A percentile compares a stretch with the other conserved stretches of the same genome.
These are phyloP conservation scores for Aspidapion aeneum DNA, from an alignment of 2,888 invertebrate genomes.

Conservation along the genomic window DNA sequence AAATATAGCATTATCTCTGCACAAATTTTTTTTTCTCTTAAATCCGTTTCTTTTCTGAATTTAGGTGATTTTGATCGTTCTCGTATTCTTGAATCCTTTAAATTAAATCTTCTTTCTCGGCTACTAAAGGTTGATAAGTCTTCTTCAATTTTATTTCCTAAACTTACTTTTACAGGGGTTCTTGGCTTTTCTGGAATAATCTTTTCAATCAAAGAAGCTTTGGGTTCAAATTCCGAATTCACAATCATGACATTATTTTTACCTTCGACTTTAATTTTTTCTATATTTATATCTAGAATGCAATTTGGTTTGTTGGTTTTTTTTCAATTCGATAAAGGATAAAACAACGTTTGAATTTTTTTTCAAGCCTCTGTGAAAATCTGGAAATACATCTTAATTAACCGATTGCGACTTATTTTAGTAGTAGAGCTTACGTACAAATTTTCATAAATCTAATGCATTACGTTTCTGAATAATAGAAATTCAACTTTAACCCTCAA, in stretches of 20 bases:
- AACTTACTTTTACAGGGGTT: slow-evolving; percentile 73
- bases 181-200: slow-evolving; percentile 40
- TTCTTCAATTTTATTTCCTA: slow-evolving; percentile 73
- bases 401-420: too few species aligned
- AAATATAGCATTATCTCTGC: too few species aligned
- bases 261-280: slow-evolving; percentile 25
- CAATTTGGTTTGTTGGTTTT: too few species aligned
- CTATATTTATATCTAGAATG: too few species aligned
- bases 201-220: slow-evolving; percentile 17
- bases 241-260: slow-evolving; percentile 18
- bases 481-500: too few species aligned
- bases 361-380: too few species aligned
- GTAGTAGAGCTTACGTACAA: too few species aligned
- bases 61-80: slow-evolving; percentile 36
- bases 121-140: slow-evolving; percentile 50
- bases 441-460: too few species aligned
- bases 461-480: too few species aligned
- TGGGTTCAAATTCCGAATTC: slow-evolving; percentile 2
- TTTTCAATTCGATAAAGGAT: too few species aligned
- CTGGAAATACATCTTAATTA: too few species aligned
- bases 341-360: too few species aligned
- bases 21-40: slow-evolving; percentile 41
- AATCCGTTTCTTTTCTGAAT: slow-evolving; percentile 35
- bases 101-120: slow-evolving; percentile 43
- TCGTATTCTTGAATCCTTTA: slow-evolving; percentile 37